Evolutionary conservation across 2,113 vertebrate species (phyloP).

Genomic region (Myotis lucifugus): DNA sequence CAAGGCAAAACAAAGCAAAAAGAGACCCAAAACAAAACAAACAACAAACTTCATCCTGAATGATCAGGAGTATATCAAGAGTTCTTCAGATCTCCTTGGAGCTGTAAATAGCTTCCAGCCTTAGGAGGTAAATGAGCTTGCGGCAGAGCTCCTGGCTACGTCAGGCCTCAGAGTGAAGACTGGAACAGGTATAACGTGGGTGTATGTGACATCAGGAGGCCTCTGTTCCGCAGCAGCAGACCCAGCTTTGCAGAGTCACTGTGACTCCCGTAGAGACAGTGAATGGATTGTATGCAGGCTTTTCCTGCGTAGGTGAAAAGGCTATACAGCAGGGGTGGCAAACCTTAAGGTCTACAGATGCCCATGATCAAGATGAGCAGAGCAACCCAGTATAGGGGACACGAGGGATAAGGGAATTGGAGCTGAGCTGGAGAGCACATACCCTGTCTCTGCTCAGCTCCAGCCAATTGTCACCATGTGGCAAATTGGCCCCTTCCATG

Average conservation of each 20-base stretch:
- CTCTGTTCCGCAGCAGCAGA: background rate
- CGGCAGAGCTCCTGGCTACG: background rate
- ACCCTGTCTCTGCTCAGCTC: background rate
- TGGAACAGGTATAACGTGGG: background rate
- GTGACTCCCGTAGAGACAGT: fast-evolving
- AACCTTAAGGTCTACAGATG: background rate
- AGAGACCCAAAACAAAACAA: background rate
- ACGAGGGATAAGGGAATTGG: fast-evolving
- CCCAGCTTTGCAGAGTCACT: background rate
- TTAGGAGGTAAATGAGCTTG: conserved; percentile 65
- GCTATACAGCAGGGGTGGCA: background rate
- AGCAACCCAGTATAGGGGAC: background rate
- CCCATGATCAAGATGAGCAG: background rate
- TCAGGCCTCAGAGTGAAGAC: background rate
- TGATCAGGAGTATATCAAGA: conserved; percentile 21
- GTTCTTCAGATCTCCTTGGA: conserved; percentile 51
- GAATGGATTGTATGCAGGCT: too few relatives aligned
- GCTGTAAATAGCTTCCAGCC: conserved; percentile 57
- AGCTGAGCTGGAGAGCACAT: background rate
- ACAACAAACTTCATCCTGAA: conserved; percentile 14
- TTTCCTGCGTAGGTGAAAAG: background rate
- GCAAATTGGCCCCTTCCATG: background rate
- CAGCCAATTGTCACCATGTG: background rate
- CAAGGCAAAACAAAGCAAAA: conserved; percentile 31
- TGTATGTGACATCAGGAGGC: background rate